Conservation (phyloP, 2,888 invertebrate species). For the Leptogaster cylindrica region DNA sequence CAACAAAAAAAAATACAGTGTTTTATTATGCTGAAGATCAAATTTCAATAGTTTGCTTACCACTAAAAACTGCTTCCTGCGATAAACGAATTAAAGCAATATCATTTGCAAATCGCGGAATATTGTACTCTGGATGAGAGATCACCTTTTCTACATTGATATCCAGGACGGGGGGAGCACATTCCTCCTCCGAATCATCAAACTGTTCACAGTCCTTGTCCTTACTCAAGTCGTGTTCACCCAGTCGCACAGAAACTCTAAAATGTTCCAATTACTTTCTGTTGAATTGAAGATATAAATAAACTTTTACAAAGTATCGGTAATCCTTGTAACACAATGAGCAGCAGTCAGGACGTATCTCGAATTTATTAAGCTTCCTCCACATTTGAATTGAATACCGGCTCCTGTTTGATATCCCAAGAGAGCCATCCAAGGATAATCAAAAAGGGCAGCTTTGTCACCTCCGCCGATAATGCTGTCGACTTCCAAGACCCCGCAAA, state of each 20-base stretch:
- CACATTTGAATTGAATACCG: conserved; percentile 56
- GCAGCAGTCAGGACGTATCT: conserved; percentile 57
- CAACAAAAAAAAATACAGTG: too few relatives aligned
- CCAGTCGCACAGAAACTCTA: conserved; percentile 59
- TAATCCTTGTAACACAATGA: conserved; percentile 52
- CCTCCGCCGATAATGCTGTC: conserved; percentile 69
- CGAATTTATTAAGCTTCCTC: conserved; percentile 55
- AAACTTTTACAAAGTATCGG: conserved; percentile 51
- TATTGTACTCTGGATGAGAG: conserved; percentile 65
- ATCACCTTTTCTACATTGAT: conserved; percentile 56
- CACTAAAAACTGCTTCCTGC: conserved; percentile 50
- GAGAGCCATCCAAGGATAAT: conserved; percentile 80
- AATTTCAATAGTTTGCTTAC: too few relatives aligned
- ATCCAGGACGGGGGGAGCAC: conserved; percentile 61
- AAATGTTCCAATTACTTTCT: too few relatives aligned
- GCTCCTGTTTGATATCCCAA: conserved; percentile 66
- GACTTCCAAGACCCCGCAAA: conserved; percentile 67
- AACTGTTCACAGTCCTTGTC: conserved; percentile 55
- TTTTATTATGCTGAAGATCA: too few relatives aligned
- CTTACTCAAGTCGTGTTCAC: conserved; percentile 58
- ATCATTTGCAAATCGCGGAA: conserved; percentile 62
- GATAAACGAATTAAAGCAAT: conserved; percentile 66
- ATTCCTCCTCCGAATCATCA: conserved; percentile 49
- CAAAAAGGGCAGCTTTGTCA: conserved; percentile 66
- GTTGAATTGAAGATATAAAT: not conserved